These are phyloP conservation scores for Epinephelus malabaricus DNA, from an alignment of 2,797 vertebrate species.

Conservation along the genomic window DNA sequence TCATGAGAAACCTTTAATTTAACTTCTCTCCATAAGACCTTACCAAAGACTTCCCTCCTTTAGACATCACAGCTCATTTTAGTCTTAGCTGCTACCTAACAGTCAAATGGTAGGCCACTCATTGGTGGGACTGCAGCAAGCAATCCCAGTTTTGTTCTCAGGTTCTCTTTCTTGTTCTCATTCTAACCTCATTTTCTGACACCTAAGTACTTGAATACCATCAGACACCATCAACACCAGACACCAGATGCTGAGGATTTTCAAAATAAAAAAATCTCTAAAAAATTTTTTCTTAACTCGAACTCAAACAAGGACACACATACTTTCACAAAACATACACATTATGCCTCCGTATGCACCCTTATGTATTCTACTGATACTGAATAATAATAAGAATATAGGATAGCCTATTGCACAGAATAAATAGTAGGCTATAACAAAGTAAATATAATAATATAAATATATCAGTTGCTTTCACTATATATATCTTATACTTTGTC, in stretches of 20 bases:
- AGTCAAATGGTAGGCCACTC: constrained; percentile 6
- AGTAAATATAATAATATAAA: no score
- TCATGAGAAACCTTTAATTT: constrained; percentile 74
- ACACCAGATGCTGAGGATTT: background rate
- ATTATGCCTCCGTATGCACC: no score
- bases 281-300: no score
- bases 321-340: no score
- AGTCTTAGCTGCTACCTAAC: constrained; percentile 22
- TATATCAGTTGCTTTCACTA: background rate
- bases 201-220: background rate
- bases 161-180: background rate
- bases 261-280: constrained; percentile 1
- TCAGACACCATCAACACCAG: no score
- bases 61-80: constrained; percentile 39
- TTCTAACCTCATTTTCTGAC: no score
- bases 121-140: background rate
- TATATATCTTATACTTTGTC: no score
- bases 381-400: no score
- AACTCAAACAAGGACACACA: no score
- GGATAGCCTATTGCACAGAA: no score
- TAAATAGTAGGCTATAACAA: no score
- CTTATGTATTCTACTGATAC: no score
- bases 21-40: constrained; percentile 48
- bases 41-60: constrained; percentile 55
- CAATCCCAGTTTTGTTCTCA: background rate